A percentile compares a stretch with the other conserved stretches of the same genome.
Conservation (phyloP, 2,113 vertebrate species). For the Hymenochirus boettgeri region DNA sequence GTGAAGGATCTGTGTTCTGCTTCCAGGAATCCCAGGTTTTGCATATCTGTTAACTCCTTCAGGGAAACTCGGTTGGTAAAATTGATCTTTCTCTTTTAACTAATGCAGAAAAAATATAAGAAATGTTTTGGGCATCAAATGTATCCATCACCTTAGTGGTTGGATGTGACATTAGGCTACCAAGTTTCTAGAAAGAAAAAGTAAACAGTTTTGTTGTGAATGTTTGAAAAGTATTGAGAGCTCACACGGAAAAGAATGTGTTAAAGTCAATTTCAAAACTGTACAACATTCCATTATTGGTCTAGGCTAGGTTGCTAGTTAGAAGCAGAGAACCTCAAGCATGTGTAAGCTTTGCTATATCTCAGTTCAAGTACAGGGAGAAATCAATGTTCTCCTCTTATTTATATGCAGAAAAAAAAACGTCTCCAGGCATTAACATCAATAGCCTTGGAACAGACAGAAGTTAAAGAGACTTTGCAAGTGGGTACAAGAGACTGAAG, state of each 20-base stretch:
- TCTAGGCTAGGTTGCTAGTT: background rate
- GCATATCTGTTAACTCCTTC: slow-evolving; percentile 35
- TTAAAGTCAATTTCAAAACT: background rate
- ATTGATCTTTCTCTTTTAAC: too few species aligned
- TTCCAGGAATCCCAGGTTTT: slow-evolving; percentile 51
- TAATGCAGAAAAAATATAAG: too few species aligned
- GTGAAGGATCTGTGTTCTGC: slow-evolving; percentile 74
- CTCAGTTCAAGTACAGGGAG: background rate
- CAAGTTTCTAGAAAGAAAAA: too few species aligned
- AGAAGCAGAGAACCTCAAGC: background rate
- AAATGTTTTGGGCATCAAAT: too few species aligned
- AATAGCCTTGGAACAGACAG: slow-evolving; percentile 6
- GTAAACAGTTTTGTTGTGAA: too few species aligned
- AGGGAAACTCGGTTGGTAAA: too few species aligned
- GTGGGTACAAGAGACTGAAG: background rate
- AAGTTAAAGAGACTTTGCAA: background rate
- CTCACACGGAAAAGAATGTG: background rate
- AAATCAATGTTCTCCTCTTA: slow-evolving; percentile 23
- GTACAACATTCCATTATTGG: background rate
- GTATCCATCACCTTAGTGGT: too few species aligned
- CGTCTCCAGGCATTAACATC: slow-evolving; percentile 10
- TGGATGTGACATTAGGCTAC: too few species aligned
- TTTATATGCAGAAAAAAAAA: slow-evolving; percentile 24
- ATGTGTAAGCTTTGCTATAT: background rate
- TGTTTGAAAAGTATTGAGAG: too few species aligned